Percentiles rank a stretch among this genome's conserved stretches.
Conservation (phyloP, 2,113 vertebrate species). For the Peromyscus californicus region DNA sequence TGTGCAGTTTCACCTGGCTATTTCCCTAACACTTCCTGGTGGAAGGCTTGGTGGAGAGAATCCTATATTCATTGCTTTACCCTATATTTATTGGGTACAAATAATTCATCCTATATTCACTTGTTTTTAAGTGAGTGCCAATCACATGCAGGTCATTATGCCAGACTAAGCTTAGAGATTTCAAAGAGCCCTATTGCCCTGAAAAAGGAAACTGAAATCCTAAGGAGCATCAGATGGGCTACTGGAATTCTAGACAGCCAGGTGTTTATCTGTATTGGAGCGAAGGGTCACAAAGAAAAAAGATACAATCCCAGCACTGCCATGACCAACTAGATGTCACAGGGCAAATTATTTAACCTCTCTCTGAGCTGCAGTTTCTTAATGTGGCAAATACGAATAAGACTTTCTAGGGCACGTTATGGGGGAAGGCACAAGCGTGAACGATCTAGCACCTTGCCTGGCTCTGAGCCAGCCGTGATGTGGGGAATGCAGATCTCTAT, state of each 20-base stretch:
- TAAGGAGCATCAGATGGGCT: background rate
- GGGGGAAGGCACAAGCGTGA: background rate
- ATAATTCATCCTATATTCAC: background rate
- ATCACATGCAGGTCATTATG: background rate
- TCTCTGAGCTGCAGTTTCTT: background rate
- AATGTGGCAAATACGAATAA: background rate
- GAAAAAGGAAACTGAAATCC: background rate
- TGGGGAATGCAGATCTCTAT: background rate
- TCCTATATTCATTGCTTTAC: background rate
- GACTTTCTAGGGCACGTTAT: background rate
- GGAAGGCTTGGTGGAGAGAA: background rate
- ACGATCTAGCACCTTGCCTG: background rate
- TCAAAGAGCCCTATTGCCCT: background rate
- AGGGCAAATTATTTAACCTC: background rate
- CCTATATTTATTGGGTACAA: background rate
- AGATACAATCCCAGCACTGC: background rate
- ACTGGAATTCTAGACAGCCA: background rate
- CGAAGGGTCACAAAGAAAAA: rapidly evolving
- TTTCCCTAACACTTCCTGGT: background rate
- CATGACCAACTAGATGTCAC: background rate
- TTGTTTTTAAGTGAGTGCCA: background rate
- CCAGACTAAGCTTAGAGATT: background rate
- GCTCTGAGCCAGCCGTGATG: background rate
- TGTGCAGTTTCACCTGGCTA: background rate
- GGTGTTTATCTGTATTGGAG: background rate